A percentile compares a stretch with the other conserved stretches of the same genome.
Evolutionary conservation across 2,888 invertebrate genomes (phyloP).

Genomic region (Sesia apiformis): DNA sequence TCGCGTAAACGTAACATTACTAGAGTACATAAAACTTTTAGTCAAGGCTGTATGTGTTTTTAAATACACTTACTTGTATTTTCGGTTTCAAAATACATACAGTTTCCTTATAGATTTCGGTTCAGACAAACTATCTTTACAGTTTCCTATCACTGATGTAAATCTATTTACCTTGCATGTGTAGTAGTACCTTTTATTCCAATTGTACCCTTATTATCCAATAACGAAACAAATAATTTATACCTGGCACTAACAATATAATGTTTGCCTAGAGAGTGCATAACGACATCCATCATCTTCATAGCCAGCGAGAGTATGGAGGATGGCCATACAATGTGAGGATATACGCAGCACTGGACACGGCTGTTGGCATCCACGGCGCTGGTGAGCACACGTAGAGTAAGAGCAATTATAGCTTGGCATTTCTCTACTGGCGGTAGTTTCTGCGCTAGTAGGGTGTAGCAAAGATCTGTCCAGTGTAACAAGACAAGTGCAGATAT

Average conservation of each 20-base stretch:
- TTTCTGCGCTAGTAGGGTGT: constrained; percentile 36
- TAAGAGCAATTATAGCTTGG: constrained; percentile 37
- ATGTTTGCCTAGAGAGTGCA: constrained; percentile 35
- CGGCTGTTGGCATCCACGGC: constrained; percentile 13
- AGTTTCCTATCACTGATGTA: too few relatives aligned
- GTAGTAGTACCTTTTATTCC: too few relatives aligned
- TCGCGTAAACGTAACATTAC: too few relatives aligned
- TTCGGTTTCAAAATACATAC: too few relatives aligned
- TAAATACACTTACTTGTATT: too few relatives aligned
- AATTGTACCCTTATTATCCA: too few relatives aligned
- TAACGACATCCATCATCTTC: constrained; percentile 32
- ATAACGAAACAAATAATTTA: too few relatives aligned
- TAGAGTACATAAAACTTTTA: too few relatives aligned
- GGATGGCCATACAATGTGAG: constrained; percentile 39
- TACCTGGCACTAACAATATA: constrained; percentile 45
- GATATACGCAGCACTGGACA: constrained; percentile 41
- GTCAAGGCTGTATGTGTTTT: too few relatives aligned
- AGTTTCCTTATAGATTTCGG: too few relatives aligned
- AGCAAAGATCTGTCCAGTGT: constrained; percentile 37
- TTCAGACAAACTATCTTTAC: too few relatives aligned
- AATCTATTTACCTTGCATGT: too few relatives aligned
- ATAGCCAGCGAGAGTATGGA: constrained; percentile 24
- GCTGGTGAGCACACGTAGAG: constrained; percentile 36
- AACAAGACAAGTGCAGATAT: neutral
- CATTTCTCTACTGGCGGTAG: constrained; percentile 43